Evolutionary conservation across 2,888 invertebrate genomes (phyloP).

Genomic region (Hemicrepidius hirtus): DNA sequence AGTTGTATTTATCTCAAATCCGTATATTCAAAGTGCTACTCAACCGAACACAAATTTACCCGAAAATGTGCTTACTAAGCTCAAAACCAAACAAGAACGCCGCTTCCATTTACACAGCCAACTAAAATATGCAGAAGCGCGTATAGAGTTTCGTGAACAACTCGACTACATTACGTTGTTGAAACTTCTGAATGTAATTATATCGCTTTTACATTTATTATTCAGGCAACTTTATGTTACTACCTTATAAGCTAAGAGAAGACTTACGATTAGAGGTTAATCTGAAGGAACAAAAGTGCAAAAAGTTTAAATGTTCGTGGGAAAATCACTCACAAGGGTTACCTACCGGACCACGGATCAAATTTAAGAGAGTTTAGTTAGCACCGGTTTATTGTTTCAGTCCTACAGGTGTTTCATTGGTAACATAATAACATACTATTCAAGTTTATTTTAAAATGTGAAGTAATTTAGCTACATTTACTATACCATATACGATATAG

Average conservation of each 20-base stretch:
- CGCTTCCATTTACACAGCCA: slow-evolving; percentile 60
- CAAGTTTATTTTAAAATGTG: slow-evolving; percentile 41
- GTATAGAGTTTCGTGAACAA: slow-evolving; percentile 57
- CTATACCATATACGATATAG: slow-evolving; percentile 50
- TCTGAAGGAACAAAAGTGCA: slow-evolving; percentile 47
- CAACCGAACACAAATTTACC: slow-evolving; percentile 62
- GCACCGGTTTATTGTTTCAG: slow-evolving; percentile 52
- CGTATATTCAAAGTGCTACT: slow-evolving; percentile 61
- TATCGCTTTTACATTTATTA: slow-evolving; percentile 7
- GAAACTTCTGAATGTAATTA: slow-evolving; percentile 35
- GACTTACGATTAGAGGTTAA: slow-evolving; percentile 49
- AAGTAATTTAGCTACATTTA: slow-evolving; percentile 35
- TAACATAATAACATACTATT: slow-evolving; percentile 19
- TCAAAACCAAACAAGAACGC: slow-evolving; percentile 62
- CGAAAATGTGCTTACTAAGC: slow-evolving; percentile 63
- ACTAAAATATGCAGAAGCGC: slow-evolving; percentile 62
- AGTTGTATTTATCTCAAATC: slow-evolving; percentile 62
- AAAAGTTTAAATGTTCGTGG: slow-evolving; percentile 60
- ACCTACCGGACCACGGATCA: slow-evolving; percentile 55
- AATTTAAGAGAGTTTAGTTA: slow-evolving; percentile 48
- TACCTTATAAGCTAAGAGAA: slow-evolving; percentile 37
- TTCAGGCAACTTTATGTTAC: slow-evolving; percentile 36
- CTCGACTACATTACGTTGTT: slow-evolving; percentile 49
- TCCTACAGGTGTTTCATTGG: slow-evolving; percentile 57
- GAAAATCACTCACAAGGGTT: slow-evolving; percentile 60